Evolutionary conservation across 2,888 invertebrate species (phyloP), one percentile per base, ranked within the genome.

Genomic region (Acronicta alni): DNA sequence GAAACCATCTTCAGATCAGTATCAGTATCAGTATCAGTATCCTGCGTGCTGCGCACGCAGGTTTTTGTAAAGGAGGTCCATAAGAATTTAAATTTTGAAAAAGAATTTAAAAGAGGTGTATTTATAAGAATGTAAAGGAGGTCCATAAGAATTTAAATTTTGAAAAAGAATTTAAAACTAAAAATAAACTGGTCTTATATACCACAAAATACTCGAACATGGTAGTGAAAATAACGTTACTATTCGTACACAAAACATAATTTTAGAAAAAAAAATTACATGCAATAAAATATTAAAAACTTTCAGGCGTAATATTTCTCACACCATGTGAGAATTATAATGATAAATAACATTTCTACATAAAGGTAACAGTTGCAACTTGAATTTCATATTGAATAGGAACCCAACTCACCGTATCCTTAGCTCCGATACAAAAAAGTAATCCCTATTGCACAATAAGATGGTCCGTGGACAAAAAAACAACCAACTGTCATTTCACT

Each of bases 381-480:
- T 72, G 71, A 76, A 79, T 79, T 69, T 68, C 63, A 72, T 66
- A 79, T 80, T 80, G 75, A 78, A 84, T 72, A 71, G 82, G 75
- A 76, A 80, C 79, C 80, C 81, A 78, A 89, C 92, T 92, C 81
- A 92, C 92, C 92, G 83, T 82, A 81, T 84, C 83, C 82, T 85
- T 79, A 79, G 84, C 72, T 84, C 82, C 79, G 75, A 70, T 75
- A 77, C 73, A 78, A 85, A 86, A 84, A 87, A 83, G 84, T 85
- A 89, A 90, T 90, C 89, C 90, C 86, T 87, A 87, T 84, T 87
- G 86, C 89, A 91, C 91, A 89, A 88, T 85, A 82, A 78, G 77
- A 79, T 77, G 73, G 72, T 81, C 80, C 79, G 67, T 62, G 75
- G 79, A 81, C 83, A 84, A 84, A 76, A 79, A 72, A 86, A 82